Conservation (phyloP, 2,888 invertebrate species). For the Onthophagus sagittarius region DNA sequence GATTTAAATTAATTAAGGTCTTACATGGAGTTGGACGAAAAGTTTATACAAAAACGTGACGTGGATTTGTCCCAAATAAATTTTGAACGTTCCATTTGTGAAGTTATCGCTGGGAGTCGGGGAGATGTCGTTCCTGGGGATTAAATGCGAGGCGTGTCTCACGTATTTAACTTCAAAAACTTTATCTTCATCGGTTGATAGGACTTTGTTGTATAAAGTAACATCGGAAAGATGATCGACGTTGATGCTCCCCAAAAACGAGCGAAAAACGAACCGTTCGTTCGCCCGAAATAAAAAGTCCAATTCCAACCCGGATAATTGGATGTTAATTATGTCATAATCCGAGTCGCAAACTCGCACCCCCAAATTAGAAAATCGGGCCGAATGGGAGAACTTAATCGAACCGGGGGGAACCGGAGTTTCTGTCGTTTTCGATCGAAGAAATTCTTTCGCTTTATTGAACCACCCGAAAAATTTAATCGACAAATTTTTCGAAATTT, state of each 20-base stretch:
- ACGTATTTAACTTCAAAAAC: slow-evolving; percentile 77
- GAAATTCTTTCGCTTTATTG: neutral
- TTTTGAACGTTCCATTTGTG: slow-evolving; percentile 67
- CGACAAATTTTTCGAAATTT: slow-evolving; percentile 35
- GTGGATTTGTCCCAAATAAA: slow-evolving; percentile 69
- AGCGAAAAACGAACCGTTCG: slow-evolving; percentile 69
- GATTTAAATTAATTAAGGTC: neutral
- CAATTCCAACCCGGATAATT: slow-evolving; percentile 64
- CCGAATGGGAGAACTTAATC: slow-evolving; percentile 70
- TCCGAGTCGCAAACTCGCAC: slow-evolving; percentile 68
- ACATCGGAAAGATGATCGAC: slow-evolving; percentile 71
- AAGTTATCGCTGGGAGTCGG: slow-evolving; percentile 51
- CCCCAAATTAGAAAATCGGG: slow-evolving; percentile 58
- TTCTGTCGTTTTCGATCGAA: slow-evolving; percentile 43
- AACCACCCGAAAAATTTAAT: slow-evolving; percentile 13
- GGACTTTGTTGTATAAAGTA: slow-evolving; percentile 70
- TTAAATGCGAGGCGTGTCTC: slow-evolving; percentile 59
- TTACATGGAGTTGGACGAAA: slow-evolving; percentile 62
- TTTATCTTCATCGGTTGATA: slow-evolving; percentile 76
- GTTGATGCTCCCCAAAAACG: slow-evolving; percentile 63
- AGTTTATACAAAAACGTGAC: slow-evolving; percentile 65
- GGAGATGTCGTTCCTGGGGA: slow-evolving; percentile 52
- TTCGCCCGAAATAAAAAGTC: slow-evolving; percentile 76
- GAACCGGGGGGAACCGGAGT: slow-evolving; percentile 74
- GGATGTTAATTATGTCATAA: slow-evolving; percentile 63